Evolutionary conservation across 2,113 vertebrate species (phyloP).

Genomic region (Shinisaurus crocodilurus): DNA sequence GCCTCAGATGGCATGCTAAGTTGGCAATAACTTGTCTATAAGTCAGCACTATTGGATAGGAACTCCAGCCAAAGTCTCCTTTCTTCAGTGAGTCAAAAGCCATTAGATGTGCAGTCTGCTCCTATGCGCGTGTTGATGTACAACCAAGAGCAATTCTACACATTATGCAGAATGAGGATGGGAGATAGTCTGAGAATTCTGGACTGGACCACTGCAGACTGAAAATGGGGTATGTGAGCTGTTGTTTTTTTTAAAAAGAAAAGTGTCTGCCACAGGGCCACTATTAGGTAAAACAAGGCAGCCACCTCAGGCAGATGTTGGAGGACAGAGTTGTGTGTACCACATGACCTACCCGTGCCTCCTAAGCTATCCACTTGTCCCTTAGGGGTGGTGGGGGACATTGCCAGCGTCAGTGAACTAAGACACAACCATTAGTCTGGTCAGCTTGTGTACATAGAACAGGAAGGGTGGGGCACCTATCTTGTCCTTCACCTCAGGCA

Average conservation of each 20-base stretch:
- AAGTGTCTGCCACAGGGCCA: neutral
- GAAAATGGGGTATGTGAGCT: neutral
- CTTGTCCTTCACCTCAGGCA: neutral
- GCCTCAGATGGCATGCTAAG: neutral
- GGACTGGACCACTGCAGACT: neutral
- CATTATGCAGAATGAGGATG: neutral
- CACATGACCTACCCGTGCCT: neutral
- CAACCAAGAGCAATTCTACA: neutral
- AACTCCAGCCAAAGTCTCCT: neutral
- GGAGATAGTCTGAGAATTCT: neutral
- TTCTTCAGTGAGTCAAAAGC: constrained; percentile 11
- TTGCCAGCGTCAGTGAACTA: neutral
- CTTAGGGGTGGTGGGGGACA: neutral
- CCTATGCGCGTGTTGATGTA: neutral
- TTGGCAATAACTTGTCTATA: neutral
- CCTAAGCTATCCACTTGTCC: neutral
- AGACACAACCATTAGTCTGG: neutral
- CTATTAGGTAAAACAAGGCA: neutral
- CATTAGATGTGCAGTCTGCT: neutral
- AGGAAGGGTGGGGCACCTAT: neutral
- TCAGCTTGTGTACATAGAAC: neutral
- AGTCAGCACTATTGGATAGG: neutral
- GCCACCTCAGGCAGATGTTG: neutral
- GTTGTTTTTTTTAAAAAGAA: neutral
- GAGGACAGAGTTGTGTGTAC: neutral